Evolutionary conservation across 2,888 invertebrate genomes (phyloP).

Genomic region (Nomada hirtipes): DNA sequence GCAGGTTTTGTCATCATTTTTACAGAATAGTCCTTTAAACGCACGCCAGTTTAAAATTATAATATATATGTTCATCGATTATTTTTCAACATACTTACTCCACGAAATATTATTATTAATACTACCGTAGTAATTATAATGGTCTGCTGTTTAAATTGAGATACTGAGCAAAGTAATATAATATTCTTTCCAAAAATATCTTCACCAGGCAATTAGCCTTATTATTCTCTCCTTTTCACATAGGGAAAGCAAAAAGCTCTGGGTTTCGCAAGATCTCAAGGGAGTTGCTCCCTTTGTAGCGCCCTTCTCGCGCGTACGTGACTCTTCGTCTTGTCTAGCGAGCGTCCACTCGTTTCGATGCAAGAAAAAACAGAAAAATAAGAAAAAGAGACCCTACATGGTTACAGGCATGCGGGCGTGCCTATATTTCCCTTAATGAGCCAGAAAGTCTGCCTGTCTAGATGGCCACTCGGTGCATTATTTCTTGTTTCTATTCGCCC

Average conservation of each 20-base stretch:
- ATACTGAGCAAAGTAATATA: too few species aligned
- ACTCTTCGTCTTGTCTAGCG: constrained; percentile 49
- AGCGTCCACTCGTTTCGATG: constrained; percentile 32
- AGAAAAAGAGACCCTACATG: constrained; percentile 23
- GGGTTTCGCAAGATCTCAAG: constrained; percentile 2
- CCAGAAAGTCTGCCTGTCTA: constrained; percentile 67
- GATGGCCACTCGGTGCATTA: constrained; percentile 56
- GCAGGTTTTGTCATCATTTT: background rate
- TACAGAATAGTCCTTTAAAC: too few species aligned
- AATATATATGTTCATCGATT: too few species aligned
- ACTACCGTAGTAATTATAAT: too few species aligned
- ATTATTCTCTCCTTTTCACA: too few species aligned
- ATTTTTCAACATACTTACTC: too few species aligned
- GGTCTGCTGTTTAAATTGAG: too few species aligned
- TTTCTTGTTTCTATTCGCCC: background rate
- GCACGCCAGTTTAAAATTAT: too few species aligned
- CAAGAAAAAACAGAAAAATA: background rate
- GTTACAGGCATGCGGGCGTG: constrained; percentile 55
- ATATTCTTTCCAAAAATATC: too few species aligned
- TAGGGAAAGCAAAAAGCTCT: constrained; percentile 4
- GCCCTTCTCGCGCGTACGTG: constrained; percentile 62
- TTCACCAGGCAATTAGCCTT: too few species aligned
- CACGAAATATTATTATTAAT: too few species aligned
- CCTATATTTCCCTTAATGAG: constrained; percentile 74
- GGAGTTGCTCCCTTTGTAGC: constrained; percentile 33